phyloP scores from a whole-genome alignment of 2,797 vertebrate genomes.

The Falco novaeseelandiae region DNA sequence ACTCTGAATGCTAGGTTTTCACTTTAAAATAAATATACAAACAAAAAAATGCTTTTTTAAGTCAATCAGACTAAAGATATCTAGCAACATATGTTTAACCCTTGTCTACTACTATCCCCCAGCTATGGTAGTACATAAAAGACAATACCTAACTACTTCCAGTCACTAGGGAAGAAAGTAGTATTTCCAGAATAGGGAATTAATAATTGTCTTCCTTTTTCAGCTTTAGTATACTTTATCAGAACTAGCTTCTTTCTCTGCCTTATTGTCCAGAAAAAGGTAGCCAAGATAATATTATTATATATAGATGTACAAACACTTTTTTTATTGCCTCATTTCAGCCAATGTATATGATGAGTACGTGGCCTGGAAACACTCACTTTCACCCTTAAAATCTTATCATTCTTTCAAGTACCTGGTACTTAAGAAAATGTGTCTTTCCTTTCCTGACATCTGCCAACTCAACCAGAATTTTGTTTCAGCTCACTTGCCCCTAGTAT shows the following conservation, averaged over 20 bases:
- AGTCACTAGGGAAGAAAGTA: neutral
- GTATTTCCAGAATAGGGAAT: neutral
- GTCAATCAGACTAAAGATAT: neutral
- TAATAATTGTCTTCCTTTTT: neutral
- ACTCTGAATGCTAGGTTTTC: neutral
- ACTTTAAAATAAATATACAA: neutral
- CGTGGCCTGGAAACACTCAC: constrained; percentile 3
- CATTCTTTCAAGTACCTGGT: neutral
- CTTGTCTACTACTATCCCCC: neutral
- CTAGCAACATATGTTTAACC: neutral
- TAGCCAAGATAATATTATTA: neutral
- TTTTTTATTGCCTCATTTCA: constrained; percentile 16
- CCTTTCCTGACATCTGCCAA: neutral
- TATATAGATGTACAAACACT: neutral
- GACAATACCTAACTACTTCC: neutral
- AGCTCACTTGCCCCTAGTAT: neutral
- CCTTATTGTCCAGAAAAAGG: neutral
- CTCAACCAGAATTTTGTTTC: neutral
- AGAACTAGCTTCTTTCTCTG: neutral
- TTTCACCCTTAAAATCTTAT: constrained; percentile 43
- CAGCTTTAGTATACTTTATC: neutral
- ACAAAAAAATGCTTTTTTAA: neutral
- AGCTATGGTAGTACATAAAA: neutral
- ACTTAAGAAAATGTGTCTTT: neutral
- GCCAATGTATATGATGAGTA: neutral